Evolutionary conservation across 2,113 vertebrate species (phyloP), one percentile per base, ranked within the genome.

Genomic region (Lucifuga dentata): DNA sequence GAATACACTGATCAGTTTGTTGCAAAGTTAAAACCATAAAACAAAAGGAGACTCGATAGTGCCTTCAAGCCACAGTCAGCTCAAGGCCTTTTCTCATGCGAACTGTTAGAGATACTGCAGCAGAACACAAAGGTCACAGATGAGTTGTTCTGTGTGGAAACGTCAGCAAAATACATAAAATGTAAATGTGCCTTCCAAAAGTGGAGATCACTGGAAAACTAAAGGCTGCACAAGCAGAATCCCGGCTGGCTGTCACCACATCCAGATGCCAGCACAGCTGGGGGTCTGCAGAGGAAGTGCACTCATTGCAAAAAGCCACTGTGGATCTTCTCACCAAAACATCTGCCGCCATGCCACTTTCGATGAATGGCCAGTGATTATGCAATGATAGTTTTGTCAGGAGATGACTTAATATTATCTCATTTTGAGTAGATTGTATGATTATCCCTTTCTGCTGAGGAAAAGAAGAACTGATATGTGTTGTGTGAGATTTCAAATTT

Each of bases 281-380:
- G 83, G 65, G 24, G 40, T 71, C 76, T 68, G 74, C 71, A 69
- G 61, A 73, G 82, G 72, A 85, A 82, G 57, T 61, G 48, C 80
- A 72, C 69, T 58, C 41, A 0, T 24, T 6, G 45, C 81, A 75
- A 70, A 85, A 81, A 76, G 76, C 65, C 5, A 9, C 64, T 3
- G 46, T 49, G 41, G 58, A 67, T 32, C 41, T 68, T 72, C 50
- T 78, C 78, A 53, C 53, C 68, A 49, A 66, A 85, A 80, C 85
- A 89, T 87, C 83, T 89, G 83, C 53, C 81, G 49, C 16, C 55
- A n/a, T 59, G 80, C 84, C 81, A 83, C 74, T 69, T 57, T 2
- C 62, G 84, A 89, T 81, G 81, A 89, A 89, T 85, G 60, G 74
- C 46, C 13, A 12, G 52, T 86, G 74, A 88, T 87, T 86, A 86